These are phyloP conservation scores for Ciconia stormi DNA, from an alignment of 2,113 vertebrate species.

Conservation along the genomic window DNA sequence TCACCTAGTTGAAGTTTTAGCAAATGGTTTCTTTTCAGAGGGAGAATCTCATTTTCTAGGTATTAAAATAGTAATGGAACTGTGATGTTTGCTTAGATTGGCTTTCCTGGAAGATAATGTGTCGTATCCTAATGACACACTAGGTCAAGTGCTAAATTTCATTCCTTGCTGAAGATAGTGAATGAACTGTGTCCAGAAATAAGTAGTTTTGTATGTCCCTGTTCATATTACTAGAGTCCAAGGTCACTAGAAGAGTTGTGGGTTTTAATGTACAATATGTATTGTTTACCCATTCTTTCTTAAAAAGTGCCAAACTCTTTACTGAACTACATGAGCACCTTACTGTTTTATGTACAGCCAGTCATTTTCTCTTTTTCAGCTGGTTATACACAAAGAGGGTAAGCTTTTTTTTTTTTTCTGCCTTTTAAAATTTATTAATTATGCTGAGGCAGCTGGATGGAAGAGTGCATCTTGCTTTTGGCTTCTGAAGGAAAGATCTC, in stretches of 20 bases:
- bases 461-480: not conserved
- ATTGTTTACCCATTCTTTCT: not conserved
- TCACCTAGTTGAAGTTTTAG: not conserved
- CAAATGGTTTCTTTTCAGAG: not conserved
- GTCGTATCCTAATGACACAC: not conserved
- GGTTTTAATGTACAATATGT: not conserved
- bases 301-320: not conserved
- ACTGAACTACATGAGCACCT: not conserved
- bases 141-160: not conserved
- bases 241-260: not conserved
- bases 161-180: not conserved
- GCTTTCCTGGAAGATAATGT: not conserved
- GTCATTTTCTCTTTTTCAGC: not conserved
- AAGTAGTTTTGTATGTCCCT: not conserved
- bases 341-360: not conserved
- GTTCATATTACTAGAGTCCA: not conserved
- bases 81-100: not conserved
- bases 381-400: not conserved
- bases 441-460: not conserved
- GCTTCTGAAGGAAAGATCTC: not conserved
- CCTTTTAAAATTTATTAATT: not conserved
- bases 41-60: not conserved
- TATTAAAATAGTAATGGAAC: not conserved
- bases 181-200: constrained; percentile 1
- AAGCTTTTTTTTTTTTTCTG: not conserved